Evolutionary conservation across 2,113 vertebrate genomes (phyloP), one percentile per base, ranked within the genome.

Genomic region (Neotoma lepida): DNA sequence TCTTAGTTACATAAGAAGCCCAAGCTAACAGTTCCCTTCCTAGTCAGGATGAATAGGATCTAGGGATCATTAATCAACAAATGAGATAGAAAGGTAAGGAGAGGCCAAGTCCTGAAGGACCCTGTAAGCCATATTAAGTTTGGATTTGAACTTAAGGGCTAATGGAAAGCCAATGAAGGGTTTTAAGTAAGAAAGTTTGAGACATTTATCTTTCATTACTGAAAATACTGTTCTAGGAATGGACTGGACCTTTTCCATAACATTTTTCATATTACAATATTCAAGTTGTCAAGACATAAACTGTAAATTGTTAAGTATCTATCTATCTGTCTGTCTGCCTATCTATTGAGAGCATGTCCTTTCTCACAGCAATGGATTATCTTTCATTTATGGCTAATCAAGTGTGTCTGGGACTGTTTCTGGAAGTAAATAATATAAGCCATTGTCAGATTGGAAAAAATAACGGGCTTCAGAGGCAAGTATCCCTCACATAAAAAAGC

Each of bases 361-460:
- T 97, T 97, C 97, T 97, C 94, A 96, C 82, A 91, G 96, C 94
- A 94, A 81, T 4, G 15, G 76, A 90, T 97, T 97, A 97, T 97
- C 97, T 97, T 94, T 94, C 96, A 97, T 96, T 97, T 97, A 96
- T 93, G 95, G 88, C 92, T 97, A 97, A 97, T 97, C 96, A 96
- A 97, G 92, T 96, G 73, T 88, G 96, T 96, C 97, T 97, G 97
- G 96, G 96, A 94, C 95, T 49, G 78, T 96, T 93, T 96, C 96
- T 96, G 88, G 88, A 96, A 88, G 90, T 95, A 97, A 96, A 95
- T 97, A 96, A 97, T 88, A 44, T 89, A 97, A 97, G 96, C 73
- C 94, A 96, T 94, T 97, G 96, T 95, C 96, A 97, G 93, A 92
- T 22, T 95, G 88, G 78, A 91, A 94, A 92, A 97, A 96, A 97